Evolutionary conservation across 2,113 vertebrate species (phyloP).

Genomic region (mouse (Mus musculus)): DNA sequence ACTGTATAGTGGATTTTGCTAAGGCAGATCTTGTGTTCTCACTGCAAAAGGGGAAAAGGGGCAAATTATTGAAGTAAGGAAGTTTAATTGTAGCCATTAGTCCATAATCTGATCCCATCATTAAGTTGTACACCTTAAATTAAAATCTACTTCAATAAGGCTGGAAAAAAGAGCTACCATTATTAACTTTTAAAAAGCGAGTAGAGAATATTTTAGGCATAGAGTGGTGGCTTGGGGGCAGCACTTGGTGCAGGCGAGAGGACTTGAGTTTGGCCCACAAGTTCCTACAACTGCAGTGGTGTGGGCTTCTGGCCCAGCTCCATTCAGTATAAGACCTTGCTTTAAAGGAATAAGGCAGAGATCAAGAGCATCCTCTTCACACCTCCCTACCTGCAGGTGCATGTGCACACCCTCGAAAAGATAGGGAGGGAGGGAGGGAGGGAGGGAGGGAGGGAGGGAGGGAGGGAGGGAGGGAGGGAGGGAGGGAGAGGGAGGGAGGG

Average conservation of each 20-base stretch:
- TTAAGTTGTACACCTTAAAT: not conserved
- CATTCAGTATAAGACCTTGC: not conserved
- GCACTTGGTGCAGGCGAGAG: not conserved
- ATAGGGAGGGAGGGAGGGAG: too few species aligned
- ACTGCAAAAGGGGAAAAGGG: not conserved
- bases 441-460: too few species aligned
- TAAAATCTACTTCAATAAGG: not conserved
- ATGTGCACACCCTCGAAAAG: not conserved
- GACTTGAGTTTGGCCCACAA: not conserved
- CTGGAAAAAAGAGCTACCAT: not conserved
- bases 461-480: too few species aligned
- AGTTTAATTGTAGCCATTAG: not conserved
- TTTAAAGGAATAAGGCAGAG: not conserved
- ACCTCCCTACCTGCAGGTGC: too few species aligned
- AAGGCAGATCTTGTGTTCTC: not conserved
- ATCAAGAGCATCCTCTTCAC: not conserved
- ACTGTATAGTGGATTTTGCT: not conserved
- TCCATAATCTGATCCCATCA: not conserved
- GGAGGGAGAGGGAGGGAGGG: accelerated
- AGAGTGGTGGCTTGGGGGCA: not conserved
- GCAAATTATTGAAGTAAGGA: not conserved
- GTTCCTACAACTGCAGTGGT: not conserved
- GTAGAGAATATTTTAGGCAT: not conserved
- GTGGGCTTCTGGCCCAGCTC: not conserved
- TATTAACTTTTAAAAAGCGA: slow-evolving; percentile 1